Evolutionary conservation across 2,888 invertebrate species (phyloP), one percentile per base, ranked within the genome.

Genomic region (Himalopsyche japonica): DNA sequence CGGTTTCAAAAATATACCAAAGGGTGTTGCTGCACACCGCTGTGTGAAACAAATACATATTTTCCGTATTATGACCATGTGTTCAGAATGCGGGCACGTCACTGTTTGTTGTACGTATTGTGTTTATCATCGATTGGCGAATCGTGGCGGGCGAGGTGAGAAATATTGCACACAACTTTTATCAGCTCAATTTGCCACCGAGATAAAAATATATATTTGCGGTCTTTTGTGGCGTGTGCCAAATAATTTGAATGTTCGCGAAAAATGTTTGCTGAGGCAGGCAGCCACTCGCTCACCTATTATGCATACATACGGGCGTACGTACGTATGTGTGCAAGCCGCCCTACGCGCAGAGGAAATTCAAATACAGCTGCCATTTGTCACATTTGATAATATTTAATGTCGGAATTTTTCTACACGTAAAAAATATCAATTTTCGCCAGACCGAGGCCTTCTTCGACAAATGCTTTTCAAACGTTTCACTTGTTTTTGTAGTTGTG

Each of bases 301-400:
- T 43, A 15, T 43, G 43, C 15, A 15, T 43, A 15, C 57, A 57
- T 57, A 57, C 57, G 6, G 20, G 7, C 57, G 20, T 20, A 57
- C 10, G 20, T n/a, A 7, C 7, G 49, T 49, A n/a, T 57, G 6
- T 57, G 57, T 24, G 57, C 1, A 10, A 5, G 57, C 4, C 15
- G 57, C 57, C 57, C 7, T 57, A 57, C 57, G 57, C 20, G 57
- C 57, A 20, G 10, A 57, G 20, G 57, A 57, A 57, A 57, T 57
- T 57, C 76, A 76, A 76, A 76, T 76, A 76, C 76, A 76, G 76
- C 76, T 76, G 76, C 32, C 34, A 34, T 76, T 76, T 32, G 76
- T 76, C 76, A 76, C 76, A 32, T 76, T 76, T 76, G 76, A 76
- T 76, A 34, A 76, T 12, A 30, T 76, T 76, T n/a, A 76, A 76